Conservation (phyloP, 2,113 vertebrate genomes). For the Puffinus mauretanicus region DNA sequence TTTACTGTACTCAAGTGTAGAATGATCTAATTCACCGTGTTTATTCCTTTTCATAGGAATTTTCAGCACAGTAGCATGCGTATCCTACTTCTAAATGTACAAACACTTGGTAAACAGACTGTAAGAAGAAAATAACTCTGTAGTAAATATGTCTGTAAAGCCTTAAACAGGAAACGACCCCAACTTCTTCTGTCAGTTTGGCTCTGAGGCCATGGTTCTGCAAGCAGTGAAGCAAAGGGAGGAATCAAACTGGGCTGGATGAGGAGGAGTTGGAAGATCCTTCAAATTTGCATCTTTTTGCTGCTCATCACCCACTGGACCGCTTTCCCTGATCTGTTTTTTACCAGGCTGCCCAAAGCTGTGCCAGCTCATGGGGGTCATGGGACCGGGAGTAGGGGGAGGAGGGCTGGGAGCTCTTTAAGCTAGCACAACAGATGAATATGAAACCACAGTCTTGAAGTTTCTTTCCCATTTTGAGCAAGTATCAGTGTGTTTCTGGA, state of each 20-base stretch:
- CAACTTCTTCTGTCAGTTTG: neutral
- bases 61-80: neutral
- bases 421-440: neutral
- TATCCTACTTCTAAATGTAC: neutral
- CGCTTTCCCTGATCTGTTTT: neutral
- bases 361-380: neutral
- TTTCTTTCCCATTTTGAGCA: neutral
- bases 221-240: neutral
- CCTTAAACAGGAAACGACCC: neutral
- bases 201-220: neutral
- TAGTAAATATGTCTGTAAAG: neutral
- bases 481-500: neutral
- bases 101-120: conserved; percentile 6
- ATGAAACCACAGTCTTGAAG: neutral
- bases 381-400: neutral
- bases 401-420: neutral
- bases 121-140: neutral
- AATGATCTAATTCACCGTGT: neutral
- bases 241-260: neutral
- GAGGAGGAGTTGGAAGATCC: neutral
- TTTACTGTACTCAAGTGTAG: neutral
- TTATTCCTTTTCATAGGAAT: conserved; percentile 7
- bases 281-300: neutral
- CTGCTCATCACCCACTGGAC: fast-evolving
- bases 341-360: neutral